phyloP scores from a whole-genome alignment of 2,888 invertebrate species.

The Strigamia transsilvanica region DNA sequence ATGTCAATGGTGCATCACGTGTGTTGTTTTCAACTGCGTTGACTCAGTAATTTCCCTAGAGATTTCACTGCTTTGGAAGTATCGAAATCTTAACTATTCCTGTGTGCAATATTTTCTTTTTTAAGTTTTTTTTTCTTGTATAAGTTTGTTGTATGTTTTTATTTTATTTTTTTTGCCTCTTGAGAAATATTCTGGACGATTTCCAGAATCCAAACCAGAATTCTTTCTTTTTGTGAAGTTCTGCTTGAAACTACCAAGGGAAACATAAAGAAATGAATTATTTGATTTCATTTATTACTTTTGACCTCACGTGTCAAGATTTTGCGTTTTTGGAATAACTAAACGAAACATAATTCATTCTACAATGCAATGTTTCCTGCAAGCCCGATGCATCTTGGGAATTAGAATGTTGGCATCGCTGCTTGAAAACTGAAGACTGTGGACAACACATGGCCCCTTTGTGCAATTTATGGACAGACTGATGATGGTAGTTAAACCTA shows the following conservation, averaged over 20 bases:
- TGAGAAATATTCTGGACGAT: neutral
- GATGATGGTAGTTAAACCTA: slow-evolving; percentile 30
- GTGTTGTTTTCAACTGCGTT: neutral
- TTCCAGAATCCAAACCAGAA: slow-evolving; percentile 15
- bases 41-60: neutral
- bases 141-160: neutral
- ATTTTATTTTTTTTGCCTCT: neutral
- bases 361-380: neutral
- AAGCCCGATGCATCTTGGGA: neutral
- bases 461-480: neutral
- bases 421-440: neutral
- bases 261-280: neutral
- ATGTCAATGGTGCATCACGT: neutral
- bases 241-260: neutral
- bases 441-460: slow-evolving; percentile 10
- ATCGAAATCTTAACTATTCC: neutral
- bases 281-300: neutral
- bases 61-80: neutral
- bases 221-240: neutral
- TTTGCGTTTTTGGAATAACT: neutral
- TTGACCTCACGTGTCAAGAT: slow-evolving; percentile 5
- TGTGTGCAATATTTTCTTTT: neutral
- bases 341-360: neutral
- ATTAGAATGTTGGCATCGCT: neutral
- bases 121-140: neutral